Evolutionary conservation across 2,113 vertebrate species (phyloP).

Genomic region (Tichodroma muraria): DNA sequence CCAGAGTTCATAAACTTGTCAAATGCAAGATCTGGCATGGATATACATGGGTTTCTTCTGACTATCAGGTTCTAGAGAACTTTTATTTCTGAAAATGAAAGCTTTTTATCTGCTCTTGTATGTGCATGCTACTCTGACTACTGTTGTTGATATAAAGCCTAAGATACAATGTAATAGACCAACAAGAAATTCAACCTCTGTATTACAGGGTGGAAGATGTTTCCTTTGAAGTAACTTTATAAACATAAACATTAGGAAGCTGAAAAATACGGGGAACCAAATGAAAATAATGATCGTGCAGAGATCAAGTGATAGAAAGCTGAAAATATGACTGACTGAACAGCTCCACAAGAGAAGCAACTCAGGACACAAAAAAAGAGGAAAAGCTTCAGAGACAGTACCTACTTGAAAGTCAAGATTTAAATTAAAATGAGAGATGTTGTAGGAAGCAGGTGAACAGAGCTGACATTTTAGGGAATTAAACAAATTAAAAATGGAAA

Average conservation of each 20-base stretch:
- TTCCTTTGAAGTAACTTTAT: background rate
- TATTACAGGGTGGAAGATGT: background rate
- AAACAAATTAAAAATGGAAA: background rate
- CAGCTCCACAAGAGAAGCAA: background rate
- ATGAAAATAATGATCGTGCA: background rate
- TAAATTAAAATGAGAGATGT: background rate
- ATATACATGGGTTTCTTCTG: background rate
- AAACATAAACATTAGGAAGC: background rate
- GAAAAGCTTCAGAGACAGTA: background rate
- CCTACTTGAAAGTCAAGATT: background rate
- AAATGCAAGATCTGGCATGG: background rate
- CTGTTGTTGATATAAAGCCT: background rate
- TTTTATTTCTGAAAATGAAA: background rate
- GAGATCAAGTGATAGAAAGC: background rate
- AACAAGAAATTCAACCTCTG: background rate
- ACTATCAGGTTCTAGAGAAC: background rate
- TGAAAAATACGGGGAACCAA: background rate
- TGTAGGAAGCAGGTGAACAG: background rate
- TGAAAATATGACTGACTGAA: background rate
- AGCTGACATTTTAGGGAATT: slow-evolving; percentile 8
- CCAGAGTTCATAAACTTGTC: background rate
- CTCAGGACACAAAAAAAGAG: background rate
- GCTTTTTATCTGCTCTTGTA: background rate
- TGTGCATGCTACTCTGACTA: background rate
- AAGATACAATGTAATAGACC: background rate